A percentile compares a stretch with the other conserved stretches of the same genome.
Evolutionary conservation across 2,888 invertebrate species (phyloP).

Genomic region (Arrhopalites spinosus): DNA sequence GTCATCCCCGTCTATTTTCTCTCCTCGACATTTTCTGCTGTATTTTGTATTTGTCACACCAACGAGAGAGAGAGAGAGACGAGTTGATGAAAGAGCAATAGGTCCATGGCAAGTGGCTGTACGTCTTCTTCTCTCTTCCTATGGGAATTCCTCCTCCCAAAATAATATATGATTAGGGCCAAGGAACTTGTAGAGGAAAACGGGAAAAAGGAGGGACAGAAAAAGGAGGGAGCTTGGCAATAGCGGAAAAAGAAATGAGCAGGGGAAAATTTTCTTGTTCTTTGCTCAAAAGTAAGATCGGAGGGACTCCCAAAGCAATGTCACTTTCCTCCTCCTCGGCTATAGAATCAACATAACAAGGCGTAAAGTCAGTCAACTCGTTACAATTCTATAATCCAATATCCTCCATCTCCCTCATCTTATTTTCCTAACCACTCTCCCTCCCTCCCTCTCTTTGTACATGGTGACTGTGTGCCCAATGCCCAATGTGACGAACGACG

Average conservation of each 20-base stretch:
- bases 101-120: too few species aligned
- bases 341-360: conserved; percentile 18
- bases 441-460: neutral
- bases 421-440: conserved; percentile 17
- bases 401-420: conserved; percentile 18
- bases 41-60: neutral
- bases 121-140: neutral
- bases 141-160: conserved; percentile 11
- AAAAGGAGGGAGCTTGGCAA: neutral
- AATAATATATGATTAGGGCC: conserved; percentile 13
- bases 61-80: neutral
- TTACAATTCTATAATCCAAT: conserved; percentile 6
- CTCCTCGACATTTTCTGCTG: neutral
- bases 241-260: too few species aligned
- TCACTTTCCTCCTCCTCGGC: conserved; percentile 6
- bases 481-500: too few species aligned
- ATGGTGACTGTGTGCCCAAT: too few species aligned
- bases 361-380: conserved; percentile 21
- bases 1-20: too few species aligned
- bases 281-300: neutral
- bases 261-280: neutral
- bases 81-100: conserved; percentile 25
- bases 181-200: too few species aligned
- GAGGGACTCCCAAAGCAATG: conserved; percentile 22
- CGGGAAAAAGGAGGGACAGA: conserved; percentile 1